Base-by-base conservation (phyloP, 2,113 vertebrate species). In the Ophthalmotilapia sp. region DNA sequence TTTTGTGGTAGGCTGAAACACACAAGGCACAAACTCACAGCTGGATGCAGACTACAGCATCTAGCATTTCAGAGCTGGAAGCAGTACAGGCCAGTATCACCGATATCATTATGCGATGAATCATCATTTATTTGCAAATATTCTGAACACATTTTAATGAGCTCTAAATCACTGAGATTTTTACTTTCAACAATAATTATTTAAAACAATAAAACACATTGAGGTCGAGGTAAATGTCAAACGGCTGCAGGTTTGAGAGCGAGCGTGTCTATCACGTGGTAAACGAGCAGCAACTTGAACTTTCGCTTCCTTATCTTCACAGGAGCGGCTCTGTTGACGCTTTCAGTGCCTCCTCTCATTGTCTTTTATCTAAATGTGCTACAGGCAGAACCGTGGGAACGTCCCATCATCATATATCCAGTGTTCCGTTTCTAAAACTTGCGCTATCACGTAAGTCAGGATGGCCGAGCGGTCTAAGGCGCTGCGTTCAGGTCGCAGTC, bases 401-500 rank as follows among this genome's bases (percentile, higher is more conserved):
- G 5, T 15, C 13, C 8, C 5, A 26, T 73, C 7, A 26, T 2
- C 40, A 11, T 75, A 3, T 47, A 19, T 7, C 1, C 14, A 29
- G 2, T 73, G 3, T 73, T 73, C 13, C 0, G 0, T 26, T 6
- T 45, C 21, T 17, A 4, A 73, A 6, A 6, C 5, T 2, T 0
- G 1, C 1, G 0, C 0, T 3, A 0, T 0, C 0, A 0, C 0
- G 0, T 2, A 2, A 65, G 93, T 93, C 94, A 94, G 94, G 94
- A 95, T 95, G 94, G 94, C 94, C 93, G 93, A 94, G 93, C 95
- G 94, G 94, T 95, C 95, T 94, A 94, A 95, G 94, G 94, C 94
- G 94, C 93, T 95, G 91, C 94, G 95, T 95, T 95, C 95, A 96
- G 95, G 95, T 96, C 95, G 94, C 92, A 96, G 95, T 95, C 95